phyloP scores from a whole-genome alignment of 1,140 invertebrate genomes.

The Kradibia gibbosae region DNA sequence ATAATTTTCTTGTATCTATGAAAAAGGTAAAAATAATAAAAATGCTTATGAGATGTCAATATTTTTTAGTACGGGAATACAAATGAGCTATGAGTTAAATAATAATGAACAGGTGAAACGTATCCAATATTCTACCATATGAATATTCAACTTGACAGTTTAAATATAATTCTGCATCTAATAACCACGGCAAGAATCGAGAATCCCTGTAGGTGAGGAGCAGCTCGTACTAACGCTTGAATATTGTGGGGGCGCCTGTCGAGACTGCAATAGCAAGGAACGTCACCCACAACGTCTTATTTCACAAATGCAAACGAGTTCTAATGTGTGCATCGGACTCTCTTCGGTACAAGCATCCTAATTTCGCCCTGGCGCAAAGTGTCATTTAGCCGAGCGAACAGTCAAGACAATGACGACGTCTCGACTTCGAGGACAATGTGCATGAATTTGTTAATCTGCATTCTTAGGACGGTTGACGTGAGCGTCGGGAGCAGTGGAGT shows the following conservation, averaged over 20 bases:
- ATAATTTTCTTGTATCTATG: not conserved
- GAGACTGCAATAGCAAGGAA: not conserved
- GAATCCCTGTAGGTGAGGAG: not conserved
- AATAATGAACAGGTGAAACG: too few species aligned
- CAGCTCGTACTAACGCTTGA: not conserved
- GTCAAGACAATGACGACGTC: constrained; percentile 28
- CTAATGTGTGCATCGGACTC: not conserved
- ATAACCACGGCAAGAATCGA: not conserved
- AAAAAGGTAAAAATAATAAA: too few species aligned
- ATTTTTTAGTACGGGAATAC: too few species aligned
- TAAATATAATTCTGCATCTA: not conserved
- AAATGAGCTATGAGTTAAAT: too few species aligned
- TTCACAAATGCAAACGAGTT: not conserved
- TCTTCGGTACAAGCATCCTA: not conserved
- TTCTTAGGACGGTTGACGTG: not conserved
- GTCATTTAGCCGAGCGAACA: constrained; percentile 2
- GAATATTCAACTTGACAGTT: not conserved
- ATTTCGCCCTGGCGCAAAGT: not conserved
- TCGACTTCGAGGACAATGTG: constrained; percentile 29
- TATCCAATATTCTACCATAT: too few species aligned
- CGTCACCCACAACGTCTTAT: not conserved
- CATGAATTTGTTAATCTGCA: constrained; percentile 46
- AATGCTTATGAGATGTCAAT: too few species aligned
- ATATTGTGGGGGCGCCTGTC: not conserved
- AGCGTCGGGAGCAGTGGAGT: not conserved